phyloP scores from a whole-genome alignment of 2,797 vertebrate species.

The Xenops minutus region DNA sequence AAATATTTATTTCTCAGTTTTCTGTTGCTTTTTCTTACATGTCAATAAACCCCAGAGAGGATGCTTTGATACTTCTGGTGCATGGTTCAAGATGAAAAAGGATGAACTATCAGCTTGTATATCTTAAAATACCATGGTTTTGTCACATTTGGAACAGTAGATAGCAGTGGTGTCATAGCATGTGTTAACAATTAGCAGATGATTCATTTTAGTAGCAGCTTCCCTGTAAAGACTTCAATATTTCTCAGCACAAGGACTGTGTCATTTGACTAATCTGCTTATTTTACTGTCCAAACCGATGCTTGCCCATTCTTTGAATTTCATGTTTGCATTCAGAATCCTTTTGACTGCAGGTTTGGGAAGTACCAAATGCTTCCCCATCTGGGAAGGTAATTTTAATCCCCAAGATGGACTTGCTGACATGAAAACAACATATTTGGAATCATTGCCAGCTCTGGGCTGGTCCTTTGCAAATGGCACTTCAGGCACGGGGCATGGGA shows the following conservation, averaged over 20 bases:
- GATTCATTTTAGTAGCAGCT: conserved; percentile 38
- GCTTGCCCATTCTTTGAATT: conserved; percentile 25
- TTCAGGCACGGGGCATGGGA: not conserved
- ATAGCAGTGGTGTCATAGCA: conserved; percentile 7
- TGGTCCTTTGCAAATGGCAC: conserved; percentile 8
- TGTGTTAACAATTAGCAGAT: conserved; percentile 48
- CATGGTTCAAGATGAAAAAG: not conserved
- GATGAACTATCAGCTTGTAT: not conserved
- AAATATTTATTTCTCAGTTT: not conserved
- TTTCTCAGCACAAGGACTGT: conserved; percentile 30
- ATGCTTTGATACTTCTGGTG: not conserved
- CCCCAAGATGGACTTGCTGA: conserved; percentile 30
- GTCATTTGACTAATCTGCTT: conserved; percentile 46
- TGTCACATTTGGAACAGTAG: conserved; percentile 8
- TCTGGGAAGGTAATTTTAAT: conserved; percentile 60
- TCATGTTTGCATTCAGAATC: conserved; percentile 39
- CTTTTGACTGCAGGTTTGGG: conserved; percentile 38
- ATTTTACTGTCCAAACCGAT: conserved; percentile 27
- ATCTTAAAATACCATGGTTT: not conserved
- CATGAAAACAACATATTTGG: conserved; percentile 49
- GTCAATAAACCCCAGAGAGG: not conserved
- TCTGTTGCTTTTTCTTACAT: not conserved
- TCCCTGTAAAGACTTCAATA: conserved; percentile 5
- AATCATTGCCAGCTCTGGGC: not conserved
- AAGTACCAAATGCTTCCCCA: conserved; percentile 58